A percentile compares a stretch with the other conserved stretches of the same genome.
phyloP scores from a whole-genome alignment of 2,888 invertebrate genomes.

The Acronicta alni region DNA sequence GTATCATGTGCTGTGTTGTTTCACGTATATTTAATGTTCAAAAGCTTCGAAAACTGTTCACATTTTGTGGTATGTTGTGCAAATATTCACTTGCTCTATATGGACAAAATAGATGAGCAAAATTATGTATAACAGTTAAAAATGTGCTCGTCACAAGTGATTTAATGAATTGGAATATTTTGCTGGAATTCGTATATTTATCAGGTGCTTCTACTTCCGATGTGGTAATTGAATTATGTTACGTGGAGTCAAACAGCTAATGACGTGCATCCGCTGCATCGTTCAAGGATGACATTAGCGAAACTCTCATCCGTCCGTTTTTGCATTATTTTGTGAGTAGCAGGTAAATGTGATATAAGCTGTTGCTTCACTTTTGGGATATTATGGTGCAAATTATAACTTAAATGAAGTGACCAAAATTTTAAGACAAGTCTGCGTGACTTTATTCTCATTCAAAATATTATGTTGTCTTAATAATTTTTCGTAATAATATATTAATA shows the following conservation, averaged over 20 bases:
- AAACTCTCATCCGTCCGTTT: slow-evolving; percentile 44
- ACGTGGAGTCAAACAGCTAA: slow-evolving; percentile 32
- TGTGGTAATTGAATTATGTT: slow-evolving; percentile 40
- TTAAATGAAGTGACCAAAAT: not conserved
- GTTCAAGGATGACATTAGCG: slow-evolving; percentile 47
- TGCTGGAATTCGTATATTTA: slow-evolving; percentile 13
- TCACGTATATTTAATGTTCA: slow-evolving; percentile 14
- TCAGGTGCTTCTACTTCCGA: slow-evolving; percentile 31
- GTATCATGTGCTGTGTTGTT: slow-evolving; percentile 27
- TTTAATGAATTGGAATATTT: too few species aligned
- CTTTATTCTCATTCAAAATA: not conserved
- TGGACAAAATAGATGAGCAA: too few species aligned
- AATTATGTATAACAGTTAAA: too few species aligned
- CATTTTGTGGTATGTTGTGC: slow-evolving; percentile 3
- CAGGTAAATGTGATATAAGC: slow-evolving; percentile 33
- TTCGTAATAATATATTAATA: too few species aligned
- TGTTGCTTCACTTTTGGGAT: slow-evolving; percentile 18
- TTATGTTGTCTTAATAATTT: too few species aligned
- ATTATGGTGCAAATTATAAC: not conserved
- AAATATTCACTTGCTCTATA: not conserved
- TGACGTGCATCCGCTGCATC: slow-evolving; percentile 47
- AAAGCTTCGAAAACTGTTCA: slow-evolving; percentile 1
- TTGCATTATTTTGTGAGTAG: slow-evolving; percentile 44
- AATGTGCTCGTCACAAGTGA: too few species aligned
- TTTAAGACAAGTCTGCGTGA: not conserved